Base-by-base conservation (phyloP, 1,140 invertebrate species). In the Palaemon carinicauda region DNA sequence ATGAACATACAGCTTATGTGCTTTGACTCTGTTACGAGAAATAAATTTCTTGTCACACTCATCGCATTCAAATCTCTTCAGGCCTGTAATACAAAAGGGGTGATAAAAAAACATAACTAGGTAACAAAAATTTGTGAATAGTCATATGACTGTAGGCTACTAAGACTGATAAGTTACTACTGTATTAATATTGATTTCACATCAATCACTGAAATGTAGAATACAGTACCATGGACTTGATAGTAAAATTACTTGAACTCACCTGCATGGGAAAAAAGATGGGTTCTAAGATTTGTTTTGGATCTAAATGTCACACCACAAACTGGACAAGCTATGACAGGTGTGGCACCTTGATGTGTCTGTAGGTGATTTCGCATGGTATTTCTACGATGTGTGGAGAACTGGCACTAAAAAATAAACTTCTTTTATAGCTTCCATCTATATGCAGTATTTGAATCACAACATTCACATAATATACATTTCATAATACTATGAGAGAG, bases 1-100 rank as follows among this genome's bases (percentile, higher is more conserved):
- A 31, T 86, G 84, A 17, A 86, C 84, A 29, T 86, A 78, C 3
- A 80, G 75, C 41, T 80, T 86, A 29, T 86, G 84, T 3, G 78
- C 84, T 41, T 51, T 50, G 52, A 86, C 33, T 31, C 84, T 77
- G 27, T 80, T 86, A 17, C 31, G 60, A 50, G 80, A 51, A 51
- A 80, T 86, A 33, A 86, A 86, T 41, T 86, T 86, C 65, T 80
- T 86, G 56, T 52, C 84, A 41, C 84, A 86, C 41, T 86, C 84
- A 15, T 86, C 84, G 74, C 84, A 86, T 17, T 50, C 56, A 71
- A 80, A 80, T 33, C 77, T 77, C 51, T 86, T 86, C 17, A 78
- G 77, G 31, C 84, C 84, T 86, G 69, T 10, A 60, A 21, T 54
- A 14, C 3, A 33, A 60, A 60, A 60, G 3, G 14, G 3, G 17